Percentiles rank a stretch among this genome's conserved stretches.
phyloP scores from a whole-genome alignment of 2,113 vertebrate genomes.

The Naja naja region DNA sequence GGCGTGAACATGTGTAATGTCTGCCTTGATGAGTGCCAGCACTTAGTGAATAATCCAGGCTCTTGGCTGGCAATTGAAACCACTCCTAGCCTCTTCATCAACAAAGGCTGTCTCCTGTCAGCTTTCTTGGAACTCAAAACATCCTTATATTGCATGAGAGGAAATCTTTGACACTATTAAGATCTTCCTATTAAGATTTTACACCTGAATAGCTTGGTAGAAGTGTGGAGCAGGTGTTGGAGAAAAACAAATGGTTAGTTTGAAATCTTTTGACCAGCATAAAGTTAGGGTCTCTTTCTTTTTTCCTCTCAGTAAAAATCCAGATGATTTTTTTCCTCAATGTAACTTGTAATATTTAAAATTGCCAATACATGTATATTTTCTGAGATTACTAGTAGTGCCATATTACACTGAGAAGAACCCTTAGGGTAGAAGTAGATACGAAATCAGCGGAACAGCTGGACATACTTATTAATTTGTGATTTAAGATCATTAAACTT shows the following conservation, averaged over 20 bases:
- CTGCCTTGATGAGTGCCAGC: constrained; percentile 19
- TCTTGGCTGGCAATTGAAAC: constrained; percentile 42
- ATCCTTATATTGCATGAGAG: neutral
- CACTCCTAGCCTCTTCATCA: constrained; percentile 29
- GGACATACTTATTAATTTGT: neutral
- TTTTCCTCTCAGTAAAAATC: neutral
- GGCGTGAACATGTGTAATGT: constrained; percentile 14
- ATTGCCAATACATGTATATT: constrained; percentile 1
- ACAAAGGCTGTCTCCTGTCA: constrained; percentile 27
- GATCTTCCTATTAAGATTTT: neutral
- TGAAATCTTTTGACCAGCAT: neutral
- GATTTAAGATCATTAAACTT: neutral
- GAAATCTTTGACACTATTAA: neutral
- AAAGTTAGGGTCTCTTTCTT: neutral
- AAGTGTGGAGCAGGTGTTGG: neutral
- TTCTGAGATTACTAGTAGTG: constrained; percentile 20
- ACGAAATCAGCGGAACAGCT: neutral
- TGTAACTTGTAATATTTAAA: constrained; percentile 26
- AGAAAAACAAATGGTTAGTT: neutral
- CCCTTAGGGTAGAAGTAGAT: neutral
- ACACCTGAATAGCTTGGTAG: neutral
- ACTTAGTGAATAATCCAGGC: constrained; percentile 32
- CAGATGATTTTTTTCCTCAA: constrained; percentile 3
- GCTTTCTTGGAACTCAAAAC: neutral
- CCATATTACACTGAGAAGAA: neutral